Percentiles rank a stretch among this genome's conserved stretches.
phyloP scores from a whole-genome alignment of 2,888 invertebrate genomes.

The Eledone cirrhosa region DNA sequence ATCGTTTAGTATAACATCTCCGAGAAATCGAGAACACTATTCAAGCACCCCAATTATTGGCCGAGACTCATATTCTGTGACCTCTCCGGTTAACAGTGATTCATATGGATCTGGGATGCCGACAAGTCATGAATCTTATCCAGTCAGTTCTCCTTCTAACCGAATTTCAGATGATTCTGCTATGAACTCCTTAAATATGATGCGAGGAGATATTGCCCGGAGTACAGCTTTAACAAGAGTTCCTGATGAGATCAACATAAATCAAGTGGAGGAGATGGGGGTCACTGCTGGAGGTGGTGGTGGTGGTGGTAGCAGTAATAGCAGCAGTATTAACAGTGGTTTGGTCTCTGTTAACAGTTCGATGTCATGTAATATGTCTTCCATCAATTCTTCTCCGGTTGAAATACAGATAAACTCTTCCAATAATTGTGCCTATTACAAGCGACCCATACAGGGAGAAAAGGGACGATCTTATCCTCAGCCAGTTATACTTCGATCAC shows the following conservation, averaged over 20 bases:
- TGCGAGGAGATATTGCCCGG: background rate
- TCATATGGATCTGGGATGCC: background rate
- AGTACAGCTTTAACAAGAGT: background rate
- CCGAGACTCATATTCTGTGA: background rate
- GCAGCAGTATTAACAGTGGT: background rate
- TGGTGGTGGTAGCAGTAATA: background rate
- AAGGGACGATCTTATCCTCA: conserved; percentile 24
- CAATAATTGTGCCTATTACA: conserved; percentile 24
- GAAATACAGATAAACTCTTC: conserved; percentile 9
- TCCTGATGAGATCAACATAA: background rate
- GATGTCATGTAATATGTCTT: conserved; percentile 4
- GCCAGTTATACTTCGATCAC: conserved; percentile 11
- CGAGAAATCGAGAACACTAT: conserved; percentile 4
- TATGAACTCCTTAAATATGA: conserved; percentile 19
- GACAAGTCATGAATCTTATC: background rate
- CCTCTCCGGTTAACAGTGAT: background rate
- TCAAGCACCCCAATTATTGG: background rate
- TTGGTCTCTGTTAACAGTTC: background rate
- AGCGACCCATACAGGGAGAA: conserved; percentile 23
- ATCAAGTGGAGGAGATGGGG: background rate
- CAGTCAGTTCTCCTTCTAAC: too few species aligned
- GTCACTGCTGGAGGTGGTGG: background rate
- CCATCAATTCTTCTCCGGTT: background rate
- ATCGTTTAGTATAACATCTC: background rate
- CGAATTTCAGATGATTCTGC: background rate